Base-by-base conservation (phyloP, 2,888 invertebrate genomes). In the Archaeoteleia sp. region DNA sequence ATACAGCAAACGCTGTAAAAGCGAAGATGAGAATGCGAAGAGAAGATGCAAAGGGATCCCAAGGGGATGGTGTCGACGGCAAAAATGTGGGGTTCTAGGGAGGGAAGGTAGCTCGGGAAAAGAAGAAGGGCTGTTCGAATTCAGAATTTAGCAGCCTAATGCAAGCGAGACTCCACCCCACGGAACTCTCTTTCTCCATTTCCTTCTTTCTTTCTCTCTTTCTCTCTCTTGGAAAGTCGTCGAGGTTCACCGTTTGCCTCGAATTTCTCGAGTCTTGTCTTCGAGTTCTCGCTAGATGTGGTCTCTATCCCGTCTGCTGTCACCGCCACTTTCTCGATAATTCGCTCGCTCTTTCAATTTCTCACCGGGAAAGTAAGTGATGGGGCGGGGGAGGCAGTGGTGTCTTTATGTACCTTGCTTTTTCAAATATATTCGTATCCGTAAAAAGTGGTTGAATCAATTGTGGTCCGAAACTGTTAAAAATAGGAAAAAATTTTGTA, bases 201-300 rank as follows among this genome's bases (percentile, higher is more conserved):
- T n/a, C n/a, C n/a, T n/a, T n/a, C n/a, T n/a, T n/a, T n/a, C n/a
- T n/a, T n/a, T n/a, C n/a, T n/a, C n/a, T n/a, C n/a, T n/a, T n/a
- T n/a, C n/a, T n/a, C n/a, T n/a, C 40, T 12, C 42, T 45, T 39
- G 57, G 55, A 30, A 53, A 62, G 29, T 53, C 46, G 15, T 9
- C 43, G 45, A 42, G 25, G 25, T 46, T 46, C 25, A 17, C 53
- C 48, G 55, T 51, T 60, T 45, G 60, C 30, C 32, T 49, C 49
- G 46, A 25, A 61, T 58, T 57, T 57, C 55, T 46, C 55, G 53
- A 69, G 65, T 42, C 70, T 67, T 67, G 66, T 70, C 66, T 70
- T 62, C 51, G 32, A 65, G 61, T n/a, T n/a, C 51, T 54, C 68
- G 39, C 25, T 42, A 14, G 23, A 25, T 17, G 40, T n/a, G 7